Evolutionary conservation across 2,113 vertebrate genomes (phyloP).

Genomic region (Gobiocypris rarus): DNA sequence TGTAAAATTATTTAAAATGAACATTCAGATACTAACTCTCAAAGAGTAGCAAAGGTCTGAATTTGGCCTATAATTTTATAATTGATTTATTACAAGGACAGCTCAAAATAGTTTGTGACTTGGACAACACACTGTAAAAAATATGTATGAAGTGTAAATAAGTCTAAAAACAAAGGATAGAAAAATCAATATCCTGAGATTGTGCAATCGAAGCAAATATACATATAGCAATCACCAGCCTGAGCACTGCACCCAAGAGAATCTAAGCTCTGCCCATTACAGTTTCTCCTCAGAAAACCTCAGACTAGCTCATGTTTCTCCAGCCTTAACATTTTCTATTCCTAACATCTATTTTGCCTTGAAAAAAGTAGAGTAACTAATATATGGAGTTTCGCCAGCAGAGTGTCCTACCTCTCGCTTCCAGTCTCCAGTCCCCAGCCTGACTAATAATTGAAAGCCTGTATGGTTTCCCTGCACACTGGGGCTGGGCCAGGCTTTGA

Average conservation of each 20-base stretch:
- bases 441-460: constrained; percentile 34
- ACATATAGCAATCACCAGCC: not conserved
- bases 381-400: not conserved
- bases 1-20: too few relatives aligned
- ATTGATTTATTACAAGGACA: not conserved
- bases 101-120: not conserved
- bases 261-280: not conserved
- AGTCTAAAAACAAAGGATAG: too few relatives aligned
- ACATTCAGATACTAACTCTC: too few relatives aligned
- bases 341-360: constrained; percentile 2
- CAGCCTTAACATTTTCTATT: constrained; percentile 8
- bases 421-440: constrained; percentile 18
- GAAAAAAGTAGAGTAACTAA: constrained; percentile 29
- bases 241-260: not conserved
- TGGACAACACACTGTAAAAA: not conserved
- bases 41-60: not conserved
- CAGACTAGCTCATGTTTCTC: not conserved
- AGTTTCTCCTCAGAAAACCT: not conserved
- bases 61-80: not conserved
- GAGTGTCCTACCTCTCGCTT: constrained; percentile 19
- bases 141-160: not conserved
- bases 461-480: constrained; percentile 24
- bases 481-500: constrained; percentile 47
- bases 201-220: constrained; percentile 7
- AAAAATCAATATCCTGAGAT: not conserved